Evolutionary conservation across 2,113 vertebrate genomes (phyloP), one percentile per base, ranked within the genome.

Genomic region (Apaloderma vittatum): DNA sequence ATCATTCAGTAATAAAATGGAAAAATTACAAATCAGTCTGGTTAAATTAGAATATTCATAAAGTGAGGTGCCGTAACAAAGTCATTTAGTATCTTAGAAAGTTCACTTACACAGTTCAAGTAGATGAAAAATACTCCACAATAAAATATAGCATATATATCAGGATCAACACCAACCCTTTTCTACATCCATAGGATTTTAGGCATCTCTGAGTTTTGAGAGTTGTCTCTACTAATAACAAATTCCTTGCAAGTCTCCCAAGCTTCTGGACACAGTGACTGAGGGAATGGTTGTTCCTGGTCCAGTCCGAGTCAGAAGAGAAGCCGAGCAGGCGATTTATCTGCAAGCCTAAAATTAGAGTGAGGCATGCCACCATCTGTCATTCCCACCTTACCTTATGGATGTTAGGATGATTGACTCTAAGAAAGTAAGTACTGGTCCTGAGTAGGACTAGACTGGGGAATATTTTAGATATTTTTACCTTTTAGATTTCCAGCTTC

Each of bases 41-140:
- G 80, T 93, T 96, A 96, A 95, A 95, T 98, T 96, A 96, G 86
- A 97, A 97, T 98, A 97, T 96, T 96, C 93, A 96, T 97, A 92
- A 97, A 90, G 48, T 70, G 89, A 90, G n/a, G 68, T 93, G 96
- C 68, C 20, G 1, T 94, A 86, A 95, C 92, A 95, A 96, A 97
- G 88, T 73, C 79, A 94, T 94, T 81, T 70, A 92, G 76, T 91
- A 26, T 88, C 67, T 74, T 94, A 94, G 58, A 95, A 87, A 81
- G 91, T 81, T 96, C 90, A 83, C 91, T 89, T 76, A 90, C 43
- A n/a, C 62, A 75, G 65, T 95, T 97, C 88, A 95, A 94, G 94
- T 40, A 94, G 85, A 95, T 88, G 68, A 92, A 76, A 97, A 91
- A 93, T 90, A 89, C 26, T 94, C 22, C 51, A 86, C 89, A 81